Evolutionary conservation across 2,113 vertebrate species (phyloP).

Genomic region (Brachypodius melanocephalos): DNA sequence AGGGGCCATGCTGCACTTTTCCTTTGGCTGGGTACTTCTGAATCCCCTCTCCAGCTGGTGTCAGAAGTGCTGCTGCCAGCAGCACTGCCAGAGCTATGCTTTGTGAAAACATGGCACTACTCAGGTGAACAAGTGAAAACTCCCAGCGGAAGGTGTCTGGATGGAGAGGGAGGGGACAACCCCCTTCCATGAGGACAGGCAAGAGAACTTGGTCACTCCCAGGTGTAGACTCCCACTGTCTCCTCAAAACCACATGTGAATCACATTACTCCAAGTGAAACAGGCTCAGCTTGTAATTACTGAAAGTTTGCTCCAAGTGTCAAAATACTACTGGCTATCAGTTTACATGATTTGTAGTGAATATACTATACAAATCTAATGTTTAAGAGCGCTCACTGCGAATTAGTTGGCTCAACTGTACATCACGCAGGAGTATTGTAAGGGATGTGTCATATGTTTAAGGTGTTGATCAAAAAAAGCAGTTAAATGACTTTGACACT

Average conservation of each 20-base stretch:
- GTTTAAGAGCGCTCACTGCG: background rate
- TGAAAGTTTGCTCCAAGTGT: background rate
- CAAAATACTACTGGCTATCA: background rate
- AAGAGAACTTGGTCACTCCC: background rate
- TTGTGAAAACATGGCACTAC: background rate
- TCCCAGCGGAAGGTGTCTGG: background rate
- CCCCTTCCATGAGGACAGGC: fast-evolving
- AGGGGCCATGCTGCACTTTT: fast-evolving
- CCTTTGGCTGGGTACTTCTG: background rate
- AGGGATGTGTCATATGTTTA: background rate
- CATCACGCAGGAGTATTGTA: background rate
- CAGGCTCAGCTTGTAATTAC: background rate
- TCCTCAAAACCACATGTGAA: background rate
- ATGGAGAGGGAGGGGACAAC: background rate
- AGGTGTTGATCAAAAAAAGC: background rate
- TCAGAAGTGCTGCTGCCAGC: background rate
- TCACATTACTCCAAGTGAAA: background rate
- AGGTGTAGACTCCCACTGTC: background rate
- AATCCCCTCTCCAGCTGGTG: background rate
- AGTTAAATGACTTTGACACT: background rate
- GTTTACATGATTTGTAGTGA: background rate
- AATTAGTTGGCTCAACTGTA: background rate
- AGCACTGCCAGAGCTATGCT: background rate
- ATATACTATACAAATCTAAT: background rate
- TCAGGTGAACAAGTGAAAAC: background rate